Percentiles rank a stretch among this genome's conserved stretches.
These are phyloP conservation scores for Stenoptilia bipunctidactyla DNA, from an alignment of 2,888 invertebrate species.

Conservation along the genomic window DNA sequence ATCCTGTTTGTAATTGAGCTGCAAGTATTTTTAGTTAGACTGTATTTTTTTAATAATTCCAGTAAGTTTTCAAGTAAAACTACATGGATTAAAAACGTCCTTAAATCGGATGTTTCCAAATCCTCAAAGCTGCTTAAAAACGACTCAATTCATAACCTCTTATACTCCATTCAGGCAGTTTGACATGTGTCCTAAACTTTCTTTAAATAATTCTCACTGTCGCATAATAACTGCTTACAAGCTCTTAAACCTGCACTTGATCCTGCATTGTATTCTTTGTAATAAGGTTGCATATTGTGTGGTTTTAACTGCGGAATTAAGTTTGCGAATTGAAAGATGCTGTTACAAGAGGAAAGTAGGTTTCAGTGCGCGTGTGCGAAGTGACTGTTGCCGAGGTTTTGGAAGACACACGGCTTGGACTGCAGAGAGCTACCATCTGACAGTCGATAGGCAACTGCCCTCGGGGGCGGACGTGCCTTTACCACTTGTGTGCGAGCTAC, in stretches of 20 bases:
- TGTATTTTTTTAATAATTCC: no score
- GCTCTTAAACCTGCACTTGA: no score
- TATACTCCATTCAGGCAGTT: conserved; percentile 4
- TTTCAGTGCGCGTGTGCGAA: conserved; percentile 52
- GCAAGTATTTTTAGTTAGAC: no score
- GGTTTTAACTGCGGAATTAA: conserved; percentile 16
- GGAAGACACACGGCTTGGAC: no score
- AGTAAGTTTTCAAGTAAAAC: no score
- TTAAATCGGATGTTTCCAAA: no score
- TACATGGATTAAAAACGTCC: no score
- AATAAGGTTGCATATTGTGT: conserved; percentile 24
- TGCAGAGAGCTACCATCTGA: conserved; percentile 25
- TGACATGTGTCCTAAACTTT: conserved; percentile 39
- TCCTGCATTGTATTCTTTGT: neutral
- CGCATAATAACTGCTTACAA: neutral
- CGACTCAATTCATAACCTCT: no score
- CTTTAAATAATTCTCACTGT: conserved; percentile 35
- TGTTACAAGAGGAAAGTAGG: conserved; percentile 20
- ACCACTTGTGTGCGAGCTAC: no score
- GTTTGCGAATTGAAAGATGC: conserved; percentile 26
- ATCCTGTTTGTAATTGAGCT: no score
- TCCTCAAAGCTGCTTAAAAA: no score
- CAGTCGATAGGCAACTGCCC: conserved; percentile 49
- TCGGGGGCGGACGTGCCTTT: conserved; percentile 26
- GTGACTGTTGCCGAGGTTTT: conserved; percentile 24